phyloP scores from a whole-genome alignment of 2,888 invertebrate genomes.

The Amblyjoppa proteus region DNA sequence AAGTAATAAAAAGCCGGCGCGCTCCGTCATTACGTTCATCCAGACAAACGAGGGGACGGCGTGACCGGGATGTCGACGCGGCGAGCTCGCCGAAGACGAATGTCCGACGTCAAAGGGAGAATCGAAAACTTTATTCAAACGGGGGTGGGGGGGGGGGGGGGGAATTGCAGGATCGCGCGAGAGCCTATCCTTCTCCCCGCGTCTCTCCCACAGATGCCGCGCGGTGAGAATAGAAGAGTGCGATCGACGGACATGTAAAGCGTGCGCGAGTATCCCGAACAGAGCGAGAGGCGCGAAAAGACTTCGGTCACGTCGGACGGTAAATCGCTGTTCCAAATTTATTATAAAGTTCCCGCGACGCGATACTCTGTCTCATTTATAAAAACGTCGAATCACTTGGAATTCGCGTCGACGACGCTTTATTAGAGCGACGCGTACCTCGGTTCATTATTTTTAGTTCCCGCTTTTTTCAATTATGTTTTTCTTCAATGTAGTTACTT shows the following conservation, averaged over 20 bases:
- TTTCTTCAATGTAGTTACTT: too few species aligned
- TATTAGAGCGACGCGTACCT: too few species aligned
- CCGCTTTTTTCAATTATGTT: too few species aligned
- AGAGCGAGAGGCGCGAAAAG: slow-evolving; percentile 5
- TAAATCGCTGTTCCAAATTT: slow-evolving; percentile 39
- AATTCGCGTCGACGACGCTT: too few species aligned
- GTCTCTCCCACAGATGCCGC: slow-evolving; percentile 24
- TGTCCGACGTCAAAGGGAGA: slow-evolving; percentile 76
- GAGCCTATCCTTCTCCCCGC: slow-evolving; percentile 27
- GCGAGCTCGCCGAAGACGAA: slow-evolving; percentile 70
- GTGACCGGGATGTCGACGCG: slow-evolving; percentile 76
- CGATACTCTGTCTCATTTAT: too few species aligned
- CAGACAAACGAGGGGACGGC: slow-evolving; percentile 76
- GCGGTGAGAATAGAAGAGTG: slow-evolving; percentile 27
- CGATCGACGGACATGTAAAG: slow-evolving; percentile 39
- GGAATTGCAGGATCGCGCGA: slow-evolving; percentile 62
- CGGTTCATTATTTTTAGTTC: too few species aligned
- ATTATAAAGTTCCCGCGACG: too few species aligned
- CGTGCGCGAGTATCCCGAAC: not conserved
- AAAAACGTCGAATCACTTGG: too few species aligned
- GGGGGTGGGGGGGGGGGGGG: not conserved
- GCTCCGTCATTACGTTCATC: slow-evolving; percentile 75
- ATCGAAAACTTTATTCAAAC: slow-evolving; percentile 77
- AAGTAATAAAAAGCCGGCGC: slow-evolving; percentile 75
- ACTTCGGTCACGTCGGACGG: slow-evolving; percentile 58